phyloP scores from a whole-genome alignment of 2,888 invertebrate genomes.

The Drosophila monieri region DNA sequence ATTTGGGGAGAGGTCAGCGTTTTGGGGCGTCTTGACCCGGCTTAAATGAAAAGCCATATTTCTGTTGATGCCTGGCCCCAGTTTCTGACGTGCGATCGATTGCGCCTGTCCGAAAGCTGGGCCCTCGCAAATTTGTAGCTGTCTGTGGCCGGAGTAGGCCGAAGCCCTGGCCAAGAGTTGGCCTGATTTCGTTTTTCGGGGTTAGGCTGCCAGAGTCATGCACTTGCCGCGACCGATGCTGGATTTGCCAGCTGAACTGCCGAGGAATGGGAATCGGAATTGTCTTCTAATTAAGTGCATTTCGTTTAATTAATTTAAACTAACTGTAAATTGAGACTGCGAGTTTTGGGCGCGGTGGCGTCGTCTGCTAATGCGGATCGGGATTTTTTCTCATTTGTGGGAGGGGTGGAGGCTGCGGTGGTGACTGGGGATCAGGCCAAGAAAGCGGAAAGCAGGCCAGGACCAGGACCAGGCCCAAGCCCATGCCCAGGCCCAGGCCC shows the following conservation, averaged over 20 bases:
- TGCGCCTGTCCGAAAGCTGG: constrained; percentile 69
- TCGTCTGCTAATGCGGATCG: constrained; percentile 57
- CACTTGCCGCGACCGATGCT: constrained; percentile 58
- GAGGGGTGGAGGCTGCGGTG: not conserved
- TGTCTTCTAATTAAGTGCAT: constrained; percentile 81
- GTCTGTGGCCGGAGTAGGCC: constrained; percentile 26
- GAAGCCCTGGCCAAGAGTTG: constrained; percentile 22
- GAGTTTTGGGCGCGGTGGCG: constrained; percentile 69
- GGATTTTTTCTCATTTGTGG: not conserved
- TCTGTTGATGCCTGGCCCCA: constrained; percentile 70
- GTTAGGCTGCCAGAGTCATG: constrained; percentile 76
- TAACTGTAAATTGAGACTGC: constrained; percentile 79
- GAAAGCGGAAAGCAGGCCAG: constrained; percentile 1
- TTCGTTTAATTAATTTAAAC: constrained; percentile 83
- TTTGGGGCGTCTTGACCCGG: constrained; percentile 74
- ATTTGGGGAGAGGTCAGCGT: constrained; percentile 64
- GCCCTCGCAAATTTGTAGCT: constrained; percentile 70
- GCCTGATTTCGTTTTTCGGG: constrained; percentile 70
- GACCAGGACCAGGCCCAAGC: not conserved
- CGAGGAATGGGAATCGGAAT: constrained; percentile 53
- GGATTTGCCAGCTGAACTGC: constrained; percentile 1
- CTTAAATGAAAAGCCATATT: constrained; percentile 80
- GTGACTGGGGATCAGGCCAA: not conserved
- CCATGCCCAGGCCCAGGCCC: not conserved
- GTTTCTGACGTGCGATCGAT: constrained; percentile 77